Conservation (phyloP, 2,888 invertebrate genomes). For the Lasioglossum villosulum region DNA sequence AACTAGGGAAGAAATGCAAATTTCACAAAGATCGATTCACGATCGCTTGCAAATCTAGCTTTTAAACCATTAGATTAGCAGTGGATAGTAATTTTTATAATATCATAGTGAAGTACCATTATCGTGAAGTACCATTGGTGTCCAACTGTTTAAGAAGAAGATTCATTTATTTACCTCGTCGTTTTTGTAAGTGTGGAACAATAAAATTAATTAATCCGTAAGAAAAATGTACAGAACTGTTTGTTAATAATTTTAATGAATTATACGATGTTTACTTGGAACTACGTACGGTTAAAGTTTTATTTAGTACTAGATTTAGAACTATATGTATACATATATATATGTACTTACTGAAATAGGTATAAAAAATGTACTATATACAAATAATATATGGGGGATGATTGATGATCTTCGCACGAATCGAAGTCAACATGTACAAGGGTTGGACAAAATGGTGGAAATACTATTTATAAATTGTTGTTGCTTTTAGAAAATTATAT, state of each 20-base stretch:
- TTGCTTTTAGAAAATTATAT: not conserved
- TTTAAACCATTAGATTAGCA: no score
- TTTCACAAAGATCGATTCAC: slow-evolving; percentile 24
- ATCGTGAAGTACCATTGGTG: not conserved
- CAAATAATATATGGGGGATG: not conserved
- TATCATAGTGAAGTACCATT: no score
- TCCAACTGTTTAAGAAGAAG: not conserved
- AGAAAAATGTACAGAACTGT: not conserved
- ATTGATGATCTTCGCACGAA: not conserved
- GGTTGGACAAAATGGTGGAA: not conserved
- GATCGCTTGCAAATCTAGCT: slow-evolving; percentile 34
- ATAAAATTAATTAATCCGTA: not conserved
- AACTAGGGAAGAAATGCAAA: slow-evolving; percentile 25
- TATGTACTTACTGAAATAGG: not conserved
- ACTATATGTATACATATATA: not conserved
- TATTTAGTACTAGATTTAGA: not conserved
- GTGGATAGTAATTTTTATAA: not conserved
- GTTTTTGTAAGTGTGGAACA: not conserved
- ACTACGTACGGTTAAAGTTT: not conserved
- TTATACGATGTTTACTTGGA: not conserved
- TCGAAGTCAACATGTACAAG: not conserved
- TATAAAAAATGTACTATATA: not conserved
- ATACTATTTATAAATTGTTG: not conserved
- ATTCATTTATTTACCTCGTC: not conserved
- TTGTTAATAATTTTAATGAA: not conserved